Conservation (phyloP, 2,113 vertebrate species). For the Pyrgilauda ruficollis region DNA sequence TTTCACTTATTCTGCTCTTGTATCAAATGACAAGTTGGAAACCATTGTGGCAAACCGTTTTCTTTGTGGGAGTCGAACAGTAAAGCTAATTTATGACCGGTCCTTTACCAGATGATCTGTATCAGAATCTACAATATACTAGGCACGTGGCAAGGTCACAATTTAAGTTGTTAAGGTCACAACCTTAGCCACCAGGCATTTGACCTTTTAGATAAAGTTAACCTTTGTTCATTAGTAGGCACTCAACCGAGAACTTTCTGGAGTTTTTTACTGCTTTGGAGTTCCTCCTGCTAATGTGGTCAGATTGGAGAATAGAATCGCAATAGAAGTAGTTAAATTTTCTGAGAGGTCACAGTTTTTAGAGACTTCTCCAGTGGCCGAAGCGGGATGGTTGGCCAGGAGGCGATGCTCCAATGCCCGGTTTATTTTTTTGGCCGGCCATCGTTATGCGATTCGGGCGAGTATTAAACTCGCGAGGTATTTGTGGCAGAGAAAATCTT, state of each 20-base stretch:
- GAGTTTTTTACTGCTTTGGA: conserved; percentile 77
- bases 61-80: conserved; percentile 75
- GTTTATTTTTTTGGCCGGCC: conserved; percentile 22
- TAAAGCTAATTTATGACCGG: conserved; percentile 83
- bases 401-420: neutral
- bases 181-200: conserved; percentile 90
- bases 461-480: neutral
- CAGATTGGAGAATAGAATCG: conserved; percentile 67
- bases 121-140: conserved; percentile 85
- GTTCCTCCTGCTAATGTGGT: conserved; percentile 82
- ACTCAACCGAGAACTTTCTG: conserved; percentile 87
- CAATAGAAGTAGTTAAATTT: conserved; percentile 65
- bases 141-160: conserved; percentile 88
- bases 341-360: conserved; percentile 59
- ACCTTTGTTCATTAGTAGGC: conserved; percentile 91
- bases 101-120: conserved; percentile 80
- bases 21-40: conserved; percentile 75
- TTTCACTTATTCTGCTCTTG: conserved; percentile 47
- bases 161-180: conserved; percentile 88
- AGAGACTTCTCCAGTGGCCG: neutral
- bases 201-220: conserved; percentile 96
- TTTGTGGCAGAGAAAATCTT: conserved; percentile 15
- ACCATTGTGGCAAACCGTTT: conserved; percentile 71
- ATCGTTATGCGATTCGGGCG: neutral
- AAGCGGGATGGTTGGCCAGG: neutral